phyloP scores from a whole-genome alignment of 1,140 invertebrate species.

The Micrasema longulum region DNA sequence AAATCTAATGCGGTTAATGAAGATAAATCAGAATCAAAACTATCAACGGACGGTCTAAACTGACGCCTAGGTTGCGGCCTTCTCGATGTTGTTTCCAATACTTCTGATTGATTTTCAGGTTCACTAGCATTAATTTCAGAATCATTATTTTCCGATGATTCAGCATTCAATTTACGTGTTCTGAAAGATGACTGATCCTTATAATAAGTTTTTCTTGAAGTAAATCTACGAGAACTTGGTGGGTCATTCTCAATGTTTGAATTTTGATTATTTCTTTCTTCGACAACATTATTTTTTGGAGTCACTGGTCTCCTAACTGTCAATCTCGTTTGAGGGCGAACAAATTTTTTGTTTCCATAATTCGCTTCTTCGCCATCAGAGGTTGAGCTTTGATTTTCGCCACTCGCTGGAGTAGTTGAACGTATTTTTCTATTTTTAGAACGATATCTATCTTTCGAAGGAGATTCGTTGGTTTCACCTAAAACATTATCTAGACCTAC shows the following conservation, averaged over 20 bases:
- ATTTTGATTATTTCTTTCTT: constrained; percentile 23
- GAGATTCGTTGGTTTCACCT: constrained; percentile 55
- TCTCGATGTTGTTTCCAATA: constrained; percentile 35
- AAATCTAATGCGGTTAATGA: constrained; percentile 61
- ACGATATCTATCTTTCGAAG: constrained; percentile 45
- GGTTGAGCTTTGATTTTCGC: constrained; percentile 57
- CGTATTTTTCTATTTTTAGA: constrained; percentile 60
- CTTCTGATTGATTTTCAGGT: constrained; percentile 40
- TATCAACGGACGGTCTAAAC: constrained; percentile 55
- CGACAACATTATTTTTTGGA: neutral
- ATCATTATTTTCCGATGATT: neutral
- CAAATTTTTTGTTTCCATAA: constrained; percentile 49
- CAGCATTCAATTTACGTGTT: constrained; percentile 31
- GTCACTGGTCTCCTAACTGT: constrained; percentile 19
- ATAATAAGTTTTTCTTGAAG: constrained; percentile 1
- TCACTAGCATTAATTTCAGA: constrained; percentile 45
- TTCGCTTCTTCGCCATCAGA: constrained; percentile 19
- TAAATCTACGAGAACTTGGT: constrained; percentile 3
- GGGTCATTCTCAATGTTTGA: constrained; percentile 1
- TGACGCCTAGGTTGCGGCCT: constrained; percentile 43
- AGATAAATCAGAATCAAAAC: constrained; percentile 59
- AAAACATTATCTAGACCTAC: constrained; percentile 38
- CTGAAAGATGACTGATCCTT: constrained; percentile 34
- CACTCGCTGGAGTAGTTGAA: constrained; percentile 65
- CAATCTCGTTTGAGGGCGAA: constrained; percentile 42